Percentiles rank a stretch among this genome's conserved stretches.
Conservation (phyloP, 35 echinoderm and acorn worm genomes). For the Amphiura filiformis region DNA sequence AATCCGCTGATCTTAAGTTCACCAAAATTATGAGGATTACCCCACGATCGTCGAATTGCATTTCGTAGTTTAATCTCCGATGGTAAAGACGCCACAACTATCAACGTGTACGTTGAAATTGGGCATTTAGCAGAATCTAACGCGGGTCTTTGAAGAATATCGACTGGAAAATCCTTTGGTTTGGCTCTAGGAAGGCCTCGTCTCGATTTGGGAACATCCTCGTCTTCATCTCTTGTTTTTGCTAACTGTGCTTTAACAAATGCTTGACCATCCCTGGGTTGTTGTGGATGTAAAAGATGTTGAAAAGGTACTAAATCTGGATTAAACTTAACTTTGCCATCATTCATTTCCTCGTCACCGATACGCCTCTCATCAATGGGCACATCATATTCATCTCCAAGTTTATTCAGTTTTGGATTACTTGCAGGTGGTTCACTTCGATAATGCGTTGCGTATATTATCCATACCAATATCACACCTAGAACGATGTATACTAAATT, state of each 20-base stretch:
- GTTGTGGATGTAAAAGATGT: not conserved
- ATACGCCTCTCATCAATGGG: not conserved
- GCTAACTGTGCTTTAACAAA: too few relatives aligned
- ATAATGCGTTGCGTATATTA: not conserved
- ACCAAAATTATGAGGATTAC: conserved; percentile 17
- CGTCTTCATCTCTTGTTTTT: too few relatives aligned
- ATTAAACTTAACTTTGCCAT: not conserved
- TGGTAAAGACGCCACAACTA: conserved; percentile 44
- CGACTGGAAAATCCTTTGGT: conserved; percentile 84
- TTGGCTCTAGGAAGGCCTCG: conserved; percentile 18
- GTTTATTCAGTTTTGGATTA: not conserved
- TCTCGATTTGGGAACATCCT: not conserved
- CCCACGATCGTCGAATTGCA: conserved; percentile 75
- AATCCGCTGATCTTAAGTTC: not conserved
- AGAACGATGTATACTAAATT: not conserved
- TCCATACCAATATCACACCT: not conserved
- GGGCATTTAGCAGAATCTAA: conserved; percentile 31
- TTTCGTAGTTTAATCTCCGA: conserved; percentile 30
- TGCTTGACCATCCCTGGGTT: not conserved
- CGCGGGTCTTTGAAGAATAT: conserved; percentile 29
- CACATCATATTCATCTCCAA: not conserved
- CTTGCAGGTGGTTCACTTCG: not conserved
- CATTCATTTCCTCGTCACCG: not conserved
- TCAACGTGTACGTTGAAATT: conserved; percentile 25
- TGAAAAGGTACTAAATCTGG: not conserved